These are phyloP conservation scores for Corvus moneduloides DNA, from an alignment of 2,113 vertebrate species.

Conservation along the genomic window DNA sequence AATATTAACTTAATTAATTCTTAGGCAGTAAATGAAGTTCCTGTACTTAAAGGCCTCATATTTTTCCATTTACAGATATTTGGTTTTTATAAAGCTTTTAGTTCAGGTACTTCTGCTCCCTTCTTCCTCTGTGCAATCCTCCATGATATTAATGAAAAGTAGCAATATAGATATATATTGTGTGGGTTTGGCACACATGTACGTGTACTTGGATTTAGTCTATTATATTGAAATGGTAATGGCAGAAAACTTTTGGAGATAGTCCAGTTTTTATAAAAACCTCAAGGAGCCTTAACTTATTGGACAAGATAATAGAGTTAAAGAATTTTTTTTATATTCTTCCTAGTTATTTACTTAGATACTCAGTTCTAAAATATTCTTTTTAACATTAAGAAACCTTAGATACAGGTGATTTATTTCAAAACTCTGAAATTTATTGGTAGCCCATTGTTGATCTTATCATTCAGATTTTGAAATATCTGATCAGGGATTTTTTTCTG, in stretches of 20 bases:
- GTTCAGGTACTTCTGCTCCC: background rate
- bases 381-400: background rate
- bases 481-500: conserved; percentile 64
- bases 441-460: conserved; percentile 52
- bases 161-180: background rate
- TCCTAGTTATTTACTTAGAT: background rate
- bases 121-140: background rate
- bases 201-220: background rate
- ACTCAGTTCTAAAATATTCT: background rate
- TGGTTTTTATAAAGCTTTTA: background rate
- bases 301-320: background rate
- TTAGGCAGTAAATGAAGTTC: background rate
- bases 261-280: background rate
- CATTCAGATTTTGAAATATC: conserved; percentile 40
- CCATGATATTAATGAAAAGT: background rate
- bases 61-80: background rate
- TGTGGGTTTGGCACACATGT: background rate
- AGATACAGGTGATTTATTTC: background rate
- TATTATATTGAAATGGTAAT: background rate
- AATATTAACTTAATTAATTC: background rate
- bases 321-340: background rate
- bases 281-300: background rate
- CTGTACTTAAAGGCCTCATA: background rate
- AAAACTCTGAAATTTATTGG: conserved; percentile 2
- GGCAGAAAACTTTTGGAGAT: background rate